Evolutionary conservation across 2,113 vertebrate genomes (phyloP).

Genomic region (Halichoeres trimaculatus): DNA sequence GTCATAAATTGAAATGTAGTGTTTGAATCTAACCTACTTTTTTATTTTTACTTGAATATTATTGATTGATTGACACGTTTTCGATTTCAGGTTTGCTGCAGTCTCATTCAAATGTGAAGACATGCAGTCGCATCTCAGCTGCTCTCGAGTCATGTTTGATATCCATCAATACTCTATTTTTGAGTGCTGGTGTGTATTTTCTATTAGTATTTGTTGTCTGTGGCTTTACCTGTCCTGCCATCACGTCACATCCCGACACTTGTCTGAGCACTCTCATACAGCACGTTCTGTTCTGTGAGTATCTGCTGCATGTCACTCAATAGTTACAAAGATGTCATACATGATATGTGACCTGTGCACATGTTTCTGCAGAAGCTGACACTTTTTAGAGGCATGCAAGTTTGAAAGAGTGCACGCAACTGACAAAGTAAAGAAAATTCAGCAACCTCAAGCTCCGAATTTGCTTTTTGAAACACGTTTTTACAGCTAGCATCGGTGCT

Average conservation of each 20-base stretch:
- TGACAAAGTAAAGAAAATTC: slow-evolving; percentile 42
- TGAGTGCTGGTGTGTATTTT: slow-evolving; percentile 35
- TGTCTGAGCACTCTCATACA: slow-evolving; percentile 55
- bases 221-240: slow-evolving; percentile 45
- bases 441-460: slow-evolving; percentile 27
- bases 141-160: not conserved
- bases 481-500: slow-evolving; percentile 6
- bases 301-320: slow-evolving; percentile 60
- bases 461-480: slow-evolving; percentile 27
- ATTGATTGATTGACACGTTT: slow-evolving; percentile 26
- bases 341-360: slow-evolving; percentile 56
- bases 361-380: slow-evolving; percentile 35
- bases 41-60: not conserved
- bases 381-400: slow-evolving; percentile 41
- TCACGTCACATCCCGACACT: slow-evolving; percentile 53
- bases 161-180: slow-evolving; percentile 12
- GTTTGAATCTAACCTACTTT: not conserved
- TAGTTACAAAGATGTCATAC: slow-evolving; percentile 48
- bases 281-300: slow-evolving; percentile 52
- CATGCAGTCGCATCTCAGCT: slow-evolving; percentile 10
- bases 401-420: slow-evolving; percentile 43
- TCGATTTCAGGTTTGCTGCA: not conserved
- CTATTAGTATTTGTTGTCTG: slow-evolving; percentile 24
- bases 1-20: not conserved
- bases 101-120: slow-evolving; percentile 5